phyloP scores from a whole-genome alignment of 2,797 vertebrate genomes.

The Dendrocincla fuliginosa region DNA sequence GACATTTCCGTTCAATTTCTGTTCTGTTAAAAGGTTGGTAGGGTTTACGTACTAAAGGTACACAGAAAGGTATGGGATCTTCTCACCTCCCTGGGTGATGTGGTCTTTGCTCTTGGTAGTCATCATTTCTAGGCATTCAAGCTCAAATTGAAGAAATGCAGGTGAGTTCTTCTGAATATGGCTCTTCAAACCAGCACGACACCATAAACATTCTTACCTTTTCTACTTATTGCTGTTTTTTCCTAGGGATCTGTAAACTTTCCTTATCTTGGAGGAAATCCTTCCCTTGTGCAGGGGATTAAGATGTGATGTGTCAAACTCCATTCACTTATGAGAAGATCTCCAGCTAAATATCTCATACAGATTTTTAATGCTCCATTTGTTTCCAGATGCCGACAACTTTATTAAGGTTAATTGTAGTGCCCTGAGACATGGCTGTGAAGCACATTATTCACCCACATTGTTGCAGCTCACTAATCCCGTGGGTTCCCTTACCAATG shows the following conservation, averaged over 20 bases:
- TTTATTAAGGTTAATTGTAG: constrained; percentile 65
- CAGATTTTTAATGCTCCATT: constrained; percentile 52
- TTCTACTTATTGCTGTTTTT: not conserved
- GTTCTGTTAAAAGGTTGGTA: not conserved
- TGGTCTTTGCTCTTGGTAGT: not conserved
- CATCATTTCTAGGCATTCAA: not conserved
- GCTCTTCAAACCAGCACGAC: not conserved
- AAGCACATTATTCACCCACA: constrained; percentile 31
- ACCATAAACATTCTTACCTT: not conserved
- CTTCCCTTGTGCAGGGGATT: not conserved
- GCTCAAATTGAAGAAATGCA: not conserved
- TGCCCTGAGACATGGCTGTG: constrained; percentile 30
- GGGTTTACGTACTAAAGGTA: not conserved
- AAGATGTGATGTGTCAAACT: not conserved
- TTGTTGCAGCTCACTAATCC: not conserved
- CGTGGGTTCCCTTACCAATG: not conserved
- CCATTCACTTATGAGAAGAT: not conserved
- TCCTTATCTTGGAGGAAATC: not conserved
- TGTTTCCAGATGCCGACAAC: constrained; percentile 59
- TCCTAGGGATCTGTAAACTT: not conserved
- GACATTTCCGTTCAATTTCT: not conserved
- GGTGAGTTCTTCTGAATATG: not conserved
- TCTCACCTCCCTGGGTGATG: not conserved
- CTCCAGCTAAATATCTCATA: constrained; percentile 46
- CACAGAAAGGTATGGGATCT: not conserved